Evolutionary conservation across 35 echinoderm and acorn worm species (phyloP).

Genomic region (Heliocidaris tuberculata): DNA sequence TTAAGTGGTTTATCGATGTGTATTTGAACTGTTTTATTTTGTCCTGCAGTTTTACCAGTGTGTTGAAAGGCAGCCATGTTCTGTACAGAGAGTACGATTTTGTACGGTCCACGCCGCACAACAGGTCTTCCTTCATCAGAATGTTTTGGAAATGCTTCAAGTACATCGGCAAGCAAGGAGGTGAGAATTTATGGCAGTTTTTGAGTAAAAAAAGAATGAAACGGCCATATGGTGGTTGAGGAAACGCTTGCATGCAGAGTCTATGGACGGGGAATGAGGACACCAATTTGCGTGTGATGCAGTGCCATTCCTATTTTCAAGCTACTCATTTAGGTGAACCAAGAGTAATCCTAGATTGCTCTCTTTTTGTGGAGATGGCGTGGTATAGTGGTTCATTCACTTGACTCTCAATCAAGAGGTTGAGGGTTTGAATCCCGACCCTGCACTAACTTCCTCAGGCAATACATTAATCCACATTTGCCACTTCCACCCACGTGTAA

Average conservation of each 20-base stretch:
- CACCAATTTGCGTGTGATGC: neutral
- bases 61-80: conserved; percentile 77
- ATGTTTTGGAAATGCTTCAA: conserved; percentile 83
- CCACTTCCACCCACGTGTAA: too few relatives aligned
- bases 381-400: too few relatives aligned
- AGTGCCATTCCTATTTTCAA: neutral
- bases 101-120: conserved; percentile 81
- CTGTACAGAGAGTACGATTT: conserved; percentile 83
- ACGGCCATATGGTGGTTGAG: too few relatives aligned
- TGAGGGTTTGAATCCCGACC: too few relatives aligned
- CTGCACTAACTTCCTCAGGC: too few relatives aligned
- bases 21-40: neutral
- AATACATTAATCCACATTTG: too few relatives aligned
- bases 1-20: too few relatives aligned
- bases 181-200: conserved; percentile 41
- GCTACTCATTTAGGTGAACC: too few relatives aligned
- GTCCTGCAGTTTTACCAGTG: conserved; percentile 65
- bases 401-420: too few relatives aligned
- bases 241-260: neutral
- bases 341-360: too few relatives aligned
- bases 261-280: neutral
- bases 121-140: conserved; percentile 78
- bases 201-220: neutral
- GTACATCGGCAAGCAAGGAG: conserved; percentile 90
- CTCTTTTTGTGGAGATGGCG: too few relatives aligned